Evolutionary conservation across 2,888 invertebrate genomes (phyloP).

Genomic region (Epiblema foenella): DNA sequence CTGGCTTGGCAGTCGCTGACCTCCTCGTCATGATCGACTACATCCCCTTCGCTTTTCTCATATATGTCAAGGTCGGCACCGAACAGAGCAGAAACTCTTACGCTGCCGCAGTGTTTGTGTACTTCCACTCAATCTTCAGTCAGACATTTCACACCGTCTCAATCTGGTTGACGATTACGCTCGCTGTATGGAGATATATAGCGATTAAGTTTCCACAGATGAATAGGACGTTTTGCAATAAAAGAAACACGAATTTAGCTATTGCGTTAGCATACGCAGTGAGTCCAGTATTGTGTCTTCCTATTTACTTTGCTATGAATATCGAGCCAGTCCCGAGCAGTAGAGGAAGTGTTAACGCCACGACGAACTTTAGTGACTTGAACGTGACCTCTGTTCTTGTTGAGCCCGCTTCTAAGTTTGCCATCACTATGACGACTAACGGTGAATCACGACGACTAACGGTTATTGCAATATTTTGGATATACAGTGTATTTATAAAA

Average conservation of each 20-base stretch:
- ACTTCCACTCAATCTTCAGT: constrained; percentile 95
- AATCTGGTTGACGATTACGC: constrained; percentile 95
- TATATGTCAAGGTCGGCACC: constrained; percentile 86
- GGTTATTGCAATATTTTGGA: constrained; percentile 93
- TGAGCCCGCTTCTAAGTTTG: constrained; percentile 85
- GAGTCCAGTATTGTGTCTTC: constrained; percentile 93
- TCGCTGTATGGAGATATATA: constrained; percentile 97
- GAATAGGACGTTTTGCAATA: constrained; percentile 92
- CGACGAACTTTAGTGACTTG: constrained; percentile 54
- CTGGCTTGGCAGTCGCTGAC: constrained; percentile 95
- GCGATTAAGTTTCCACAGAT: constrained; percentile 94
- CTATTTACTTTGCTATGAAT: constrained; percentile 91
- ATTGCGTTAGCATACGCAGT: constrained; percentile 91
- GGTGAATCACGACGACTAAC: constrained; percentile 85
- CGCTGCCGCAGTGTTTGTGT: constrained; percentile 92
- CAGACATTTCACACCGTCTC: constrained; percentile 96
- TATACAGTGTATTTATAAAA: constrained; percentile 96
- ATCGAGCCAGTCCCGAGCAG: constrained; percentile 79
- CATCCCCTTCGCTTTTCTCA: constrained; percentile 94
- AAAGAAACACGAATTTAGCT: constrained; percentile 90
- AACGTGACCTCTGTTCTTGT: constrained; percentile 54
- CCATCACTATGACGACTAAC: constrained; percentile 87
- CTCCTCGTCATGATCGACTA: constrained; percentile 97
- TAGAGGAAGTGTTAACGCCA: constrained; percentile 55
- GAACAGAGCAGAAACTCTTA: constrained; percentile 83